phyloP scores from a whole-genome alignment of 2,888 invertebrate species.

The Dysmachus trigonus region DNA sequence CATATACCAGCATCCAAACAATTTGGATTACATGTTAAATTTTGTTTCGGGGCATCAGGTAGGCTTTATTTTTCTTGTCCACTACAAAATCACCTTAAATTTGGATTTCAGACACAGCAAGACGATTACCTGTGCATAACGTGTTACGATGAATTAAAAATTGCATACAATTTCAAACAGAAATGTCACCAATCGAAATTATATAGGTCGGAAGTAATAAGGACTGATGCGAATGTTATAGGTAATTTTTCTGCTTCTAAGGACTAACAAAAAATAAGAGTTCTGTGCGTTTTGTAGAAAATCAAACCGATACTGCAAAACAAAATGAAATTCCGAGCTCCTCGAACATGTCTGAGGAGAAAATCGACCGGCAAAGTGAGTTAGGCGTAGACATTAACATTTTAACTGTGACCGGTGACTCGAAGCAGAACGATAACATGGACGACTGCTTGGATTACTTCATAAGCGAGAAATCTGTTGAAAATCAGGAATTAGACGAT shows the following conservation, averaged over 20 bases:
- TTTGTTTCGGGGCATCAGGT: slow-evolving; percentile 42
- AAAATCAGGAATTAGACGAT: not conserved
- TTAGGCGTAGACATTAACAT: not conserved
- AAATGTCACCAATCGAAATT: slow-evolving; percentile 46
- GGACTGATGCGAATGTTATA: not conserved
- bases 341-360: not conserved
- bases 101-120: slow-evolving; percentile 37
- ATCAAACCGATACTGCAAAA: not conserved
- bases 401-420: not conserved
- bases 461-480: slow-evolving; percentile 21
- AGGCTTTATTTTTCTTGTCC: not conserved
- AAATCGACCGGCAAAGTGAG: not conserved
- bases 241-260: not conserved
- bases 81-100: not conserved
- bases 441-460: slow-evolving; percentile 24
- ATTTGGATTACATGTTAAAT: slow-evolving; percentile 44
- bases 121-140: slow-evolving; percentile 47
- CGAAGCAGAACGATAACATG: not conserved
- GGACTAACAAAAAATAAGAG: not conserved
- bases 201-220: slow-evolving; percentile 12
- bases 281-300: not conserved
- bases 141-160: slow-evolving; percentile 49
- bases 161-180: slow-evolving; percentile 47
- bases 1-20: slow-evolving; percentile 40
- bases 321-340: not conserved